Evolutionary conservation across 2,888 invertebrate species (phyloP), one percentile per base, ranked within the genome.

Genomic region (Biston stratarius): DNA sequence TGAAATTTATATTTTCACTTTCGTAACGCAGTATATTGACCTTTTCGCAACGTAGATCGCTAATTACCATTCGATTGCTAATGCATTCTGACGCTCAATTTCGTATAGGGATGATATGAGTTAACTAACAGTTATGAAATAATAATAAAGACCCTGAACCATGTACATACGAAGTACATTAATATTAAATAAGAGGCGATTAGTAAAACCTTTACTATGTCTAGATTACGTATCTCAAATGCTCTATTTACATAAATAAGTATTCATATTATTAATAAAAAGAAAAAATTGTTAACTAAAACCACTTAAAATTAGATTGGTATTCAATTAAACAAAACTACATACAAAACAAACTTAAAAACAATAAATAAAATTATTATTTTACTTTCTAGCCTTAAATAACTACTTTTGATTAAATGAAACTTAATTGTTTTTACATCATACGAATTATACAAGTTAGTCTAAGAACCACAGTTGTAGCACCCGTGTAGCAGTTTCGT

Each of bases 1-100:
- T 91, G 92, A 94, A 92, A 93, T 92, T 92, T 83, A 79, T 89
- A 86, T 89, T 94, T 94, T 94, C 94, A 94, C 93, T 93, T 94
- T 91, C 92, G 82, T 90, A 85, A 86, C 80, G 78, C 78, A 85
- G 91, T 89, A 88, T 89, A 84, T 83, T 85, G 87, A 84, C 82
- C 88, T 81, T 77, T 52, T 55, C 36, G 34, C 36, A 33, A 49
- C 66, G 69, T 74, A 42, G 42, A 42, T 59, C 42, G 8, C 15
- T 52, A 58, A 53, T 59, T 47, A 12, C 15, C 5, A 24, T 14
- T 45, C 44, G 24, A 24, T 51, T 51, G 34, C 58, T 48, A 42
- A 36, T 14, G 11, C 45, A 44, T 34, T 58, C 15, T 48, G 48
- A 47, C 36, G 12, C 8, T 38, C 49, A 44, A 44, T 52, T 59